phyloP scores from a whole-genome alignment of 2,113 vertebrate species.

The Vidua macroura region DNA sequence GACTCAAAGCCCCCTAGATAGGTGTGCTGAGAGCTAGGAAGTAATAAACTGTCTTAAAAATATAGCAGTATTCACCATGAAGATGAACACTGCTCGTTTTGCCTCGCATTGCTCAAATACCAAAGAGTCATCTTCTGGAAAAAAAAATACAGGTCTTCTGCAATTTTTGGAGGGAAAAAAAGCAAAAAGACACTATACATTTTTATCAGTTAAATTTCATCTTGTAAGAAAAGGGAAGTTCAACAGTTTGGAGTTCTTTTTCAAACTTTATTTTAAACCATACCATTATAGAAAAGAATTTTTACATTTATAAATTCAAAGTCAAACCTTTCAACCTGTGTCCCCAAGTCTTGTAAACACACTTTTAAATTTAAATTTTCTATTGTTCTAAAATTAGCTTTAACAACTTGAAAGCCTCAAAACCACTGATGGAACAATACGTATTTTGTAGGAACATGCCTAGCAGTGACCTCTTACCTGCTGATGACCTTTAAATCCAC shows the following conservation, averaged over 20 bases:
- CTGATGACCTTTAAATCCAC: constrained; percentile 11
- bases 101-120: background rate
- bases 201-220: background rate
- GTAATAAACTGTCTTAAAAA: background rate
- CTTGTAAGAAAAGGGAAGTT: background rate
- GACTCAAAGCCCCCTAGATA: background rate
- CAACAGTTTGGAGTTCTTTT: background rate
- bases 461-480: constrained; percentile 7
- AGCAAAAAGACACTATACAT: background rate
- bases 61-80: background rate
- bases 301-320: background rate
- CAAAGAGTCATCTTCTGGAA: background rate
- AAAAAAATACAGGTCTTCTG: background rate
- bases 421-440: background rate
- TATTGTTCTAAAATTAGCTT: background rate
- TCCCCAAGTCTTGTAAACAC: background rate
- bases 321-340: background rate
- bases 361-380: background rate
- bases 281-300: background rate
- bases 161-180: fast-evolving
- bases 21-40: background rate
- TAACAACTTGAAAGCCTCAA: background rate
- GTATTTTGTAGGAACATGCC: background rate
- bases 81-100: background rate
- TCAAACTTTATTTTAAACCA: background rate